Conservation (phyloP, 1,140 invertebrate species). For the Frieseomelitta varia region DNA sequence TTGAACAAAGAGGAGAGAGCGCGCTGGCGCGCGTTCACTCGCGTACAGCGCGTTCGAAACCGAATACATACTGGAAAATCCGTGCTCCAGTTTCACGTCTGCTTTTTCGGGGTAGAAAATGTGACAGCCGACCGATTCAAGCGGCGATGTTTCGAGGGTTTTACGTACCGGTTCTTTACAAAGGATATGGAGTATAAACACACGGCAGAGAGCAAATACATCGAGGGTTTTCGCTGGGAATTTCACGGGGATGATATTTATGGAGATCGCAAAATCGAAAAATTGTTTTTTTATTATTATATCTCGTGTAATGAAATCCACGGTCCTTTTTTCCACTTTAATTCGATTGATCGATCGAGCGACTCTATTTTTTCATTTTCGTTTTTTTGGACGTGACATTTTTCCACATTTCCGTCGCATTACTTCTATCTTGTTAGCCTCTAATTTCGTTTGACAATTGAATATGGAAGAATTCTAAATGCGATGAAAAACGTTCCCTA, state of each 20-base stretch:
- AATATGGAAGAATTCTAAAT: background rate
- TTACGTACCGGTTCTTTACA: background rate
- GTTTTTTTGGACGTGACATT: background rate
- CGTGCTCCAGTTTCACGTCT: slow-evolving; percentile 6
- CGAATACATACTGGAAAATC: slow-evolving; percentile 24
- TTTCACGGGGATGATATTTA: background rate
- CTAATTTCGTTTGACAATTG: no score
- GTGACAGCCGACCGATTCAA: background rate
- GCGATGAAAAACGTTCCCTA: background rate
- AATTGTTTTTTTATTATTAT: background rate
- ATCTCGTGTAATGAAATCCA: background rate
- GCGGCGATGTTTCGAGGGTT: slow-evolving; percentile 1
- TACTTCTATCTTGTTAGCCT: background rate
- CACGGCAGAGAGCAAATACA: background rate
- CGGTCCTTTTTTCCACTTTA: background rate
- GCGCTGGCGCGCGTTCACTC: no score
- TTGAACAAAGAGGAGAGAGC: slow-evolving; percentile 11
- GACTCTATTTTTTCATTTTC: no score
- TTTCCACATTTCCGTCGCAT: background rate
- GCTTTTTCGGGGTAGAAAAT: slow-evolving; percentile 10
- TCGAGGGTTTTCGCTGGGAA: background rate
- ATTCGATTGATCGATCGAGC: background rate
- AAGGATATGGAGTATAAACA: background rate
- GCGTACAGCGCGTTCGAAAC: background rate
- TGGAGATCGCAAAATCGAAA: background rate